Evolutionary conservation across 1,140 invertebrate genomes (phyloP), one percentile per base, ranked within the genome.

Genomic region (Acyrthosiphon pisum): DNA sequence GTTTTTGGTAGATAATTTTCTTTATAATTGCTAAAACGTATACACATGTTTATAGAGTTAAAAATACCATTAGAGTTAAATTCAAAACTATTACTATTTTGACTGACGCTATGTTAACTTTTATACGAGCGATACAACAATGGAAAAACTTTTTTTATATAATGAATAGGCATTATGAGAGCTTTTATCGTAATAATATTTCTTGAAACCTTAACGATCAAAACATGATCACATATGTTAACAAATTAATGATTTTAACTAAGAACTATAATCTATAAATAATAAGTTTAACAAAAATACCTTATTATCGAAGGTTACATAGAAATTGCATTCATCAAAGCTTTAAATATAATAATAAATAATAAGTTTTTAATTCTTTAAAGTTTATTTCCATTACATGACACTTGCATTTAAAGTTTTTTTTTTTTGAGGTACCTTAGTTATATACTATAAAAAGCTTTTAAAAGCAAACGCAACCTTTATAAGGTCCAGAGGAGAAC

Each of bases 381-480:
- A 68, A 68, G 60, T 37, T 84, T 44, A 41, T 44, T 86, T 44
- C 46, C 84, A 48, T 46, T 44, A 86, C 84, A 46, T 18, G 23
- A 86, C 84, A n/a, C 84, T 86, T n/a, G n/a, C 44, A 86, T 86
- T 86, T 84, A 41, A 84, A 84, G 23, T 86, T 86, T 46, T 23
- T 46, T 50, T 48, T 50, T 50, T 50, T 50, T 50, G 1, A 46
- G 26, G 44, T 86, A 46, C 26, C 41, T 30, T 30, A n/a, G 30
- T 26, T 48, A n/a, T 46, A 86, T 46, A 20, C 44, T 46, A n/a
- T 86, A 86, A 46, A 86, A 26, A 30, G 26, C 84, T 86, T 86
- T 46, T 46, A 86, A 86, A 46, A 86, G 41, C 26, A 44, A 86
- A 86, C 26, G 8, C 26, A 44, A 46, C 83, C 83, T 86, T 46